These are phyloP conservation scores for Ictalurus punctatus DNA, from an alignment of 2,113 vertebrate species.

Conservation along the genomic window DNA sequence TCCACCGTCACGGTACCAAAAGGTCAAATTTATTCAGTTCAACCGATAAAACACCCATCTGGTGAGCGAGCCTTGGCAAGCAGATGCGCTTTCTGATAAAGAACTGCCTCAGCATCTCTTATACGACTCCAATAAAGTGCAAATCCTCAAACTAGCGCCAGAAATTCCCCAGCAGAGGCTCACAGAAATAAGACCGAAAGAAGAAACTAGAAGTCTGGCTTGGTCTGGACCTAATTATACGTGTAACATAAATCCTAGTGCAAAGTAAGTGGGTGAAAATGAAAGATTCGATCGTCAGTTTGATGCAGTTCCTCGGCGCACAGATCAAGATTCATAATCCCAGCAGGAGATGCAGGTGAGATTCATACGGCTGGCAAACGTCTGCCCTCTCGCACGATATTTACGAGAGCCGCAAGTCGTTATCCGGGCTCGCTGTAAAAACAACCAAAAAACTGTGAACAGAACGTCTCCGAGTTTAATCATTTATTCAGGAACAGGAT, in stretches of 20 bases:
- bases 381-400: not conserved
- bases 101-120: not conserved
- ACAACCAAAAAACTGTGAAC: not conserved
- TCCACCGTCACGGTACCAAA: not conserved
- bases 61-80: not conserved
- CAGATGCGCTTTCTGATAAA: not conserved
- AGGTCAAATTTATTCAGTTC: not conserved
- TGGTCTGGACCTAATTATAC: not conserved
- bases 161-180: not conserved
- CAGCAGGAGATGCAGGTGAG: conserved; percentile 19
- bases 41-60: not conserved
- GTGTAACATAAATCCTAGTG: not conserved
- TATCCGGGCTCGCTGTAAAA: not conserved
- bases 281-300: conserved; percentile 29
- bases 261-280: conserved; percentile 29
- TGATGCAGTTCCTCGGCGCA: not conserved
- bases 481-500: not conserved
- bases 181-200: not conserved
- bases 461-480: not conserved
- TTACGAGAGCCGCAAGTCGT: conserved; percentile 24
- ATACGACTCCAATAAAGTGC: not conserved
- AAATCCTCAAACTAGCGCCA: not conserved
- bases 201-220: not conserved
- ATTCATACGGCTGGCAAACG: not conserved
- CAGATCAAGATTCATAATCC: conserved; percentile 8